These are phyloP conservation scores for Andrena fulva DNA, from an alignment of 2,888 invertebrate genomes.

Conservation along the genomic window DNA sequence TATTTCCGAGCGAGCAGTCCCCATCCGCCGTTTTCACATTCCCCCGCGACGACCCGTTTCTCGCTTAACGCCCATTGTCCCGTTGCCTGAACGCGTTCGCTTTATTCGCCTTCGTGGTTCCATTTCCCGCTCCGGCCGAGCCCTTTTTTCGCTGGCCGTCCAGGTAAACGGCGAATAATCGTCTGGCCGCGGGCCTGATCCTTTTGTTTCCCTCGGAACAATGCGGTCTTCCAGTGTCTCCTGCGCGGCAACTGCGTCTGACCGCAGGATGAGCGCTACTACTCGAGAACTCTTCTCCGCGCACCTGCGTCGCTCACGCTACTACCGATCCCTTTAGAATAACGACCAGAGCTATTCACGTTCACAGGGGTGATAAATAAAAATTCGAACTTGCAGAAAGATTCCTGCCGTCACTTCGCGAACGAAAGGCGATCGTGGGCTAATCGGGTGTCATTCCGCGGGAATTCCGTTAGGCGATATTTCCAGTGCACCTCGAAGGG, in stretches of 20 bases:
- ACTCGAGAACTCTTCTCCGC: conserved; percentile 58
- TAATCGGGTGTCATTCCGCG: conserved; percentile 33
- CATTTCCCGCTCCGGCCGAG: conserved; percentile 61
- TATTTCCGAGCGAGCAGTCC: background rate
- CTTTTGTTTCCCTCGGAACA: conserved; percentile 79
- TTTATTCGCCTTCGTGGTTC: conserved; percentile 55
- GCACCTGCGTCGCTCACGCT: background rate
- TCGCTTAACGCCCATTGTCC: conserved; percentile 66
- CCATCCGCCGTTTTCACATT: background rate
- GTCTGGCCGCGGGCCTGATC: conserved; percentile 72
- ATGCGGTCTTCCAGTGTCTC: conserved; percentile 63
- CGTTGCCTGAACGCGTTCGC: conserved; percentile 46
- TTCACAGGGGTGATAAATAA: background rate
- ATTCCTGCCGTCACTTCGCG: conserved; percentile 19
- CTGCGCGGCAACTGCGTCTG: conserved; percentile 55
- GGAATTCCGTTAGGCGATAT: conserved; percentile 33
- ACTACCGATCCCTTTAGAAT: background rate
- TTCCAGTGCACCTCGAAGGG: conserved; percentile 15
- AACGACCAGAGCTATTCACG: too few relatives aligned
- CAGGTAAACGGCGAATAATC: conserved; percentile 81
- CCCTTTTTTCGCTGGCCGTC: conserved; percentile 59
- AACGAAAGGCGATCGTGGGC: conserved; percentile 34
- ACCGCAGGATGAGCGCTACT: conserved; percentile 65
- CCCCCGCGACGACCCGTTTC: conserved; percentile 30
- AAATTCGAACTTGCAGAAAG: too few relatives aligned